phyloP scores from a whole-genome alignment of 2,888 invertebrate genomes.

The Selenia dentaria region DNA sequence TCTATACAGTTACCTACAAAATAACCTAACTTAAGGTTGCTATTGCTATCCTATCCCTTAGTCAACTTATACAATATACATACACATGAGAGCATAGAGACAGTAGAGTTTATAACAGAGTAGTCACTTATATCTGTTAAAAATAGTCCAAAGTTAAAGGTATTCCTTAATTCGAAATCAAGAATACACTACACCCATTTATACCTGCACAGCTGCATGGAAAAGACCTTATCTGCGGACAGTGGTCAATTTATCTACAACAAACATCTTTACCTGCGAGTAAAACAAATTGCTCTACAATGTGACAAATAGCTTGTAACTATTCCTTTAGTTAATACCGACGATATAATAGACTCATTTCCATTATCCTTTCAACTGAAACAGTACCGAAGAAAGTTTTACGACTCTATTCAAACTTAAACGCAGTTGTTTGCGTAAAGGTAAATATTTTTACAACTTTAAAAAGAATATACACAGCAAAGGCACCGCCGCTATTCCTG shows the following conservation, averaged over 20 bases:
- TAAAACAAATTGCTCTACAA: slow-evolving; percentile 16
- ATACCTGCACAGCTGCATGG: not conserved
- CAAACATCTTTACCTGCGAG: slow-evolving; percentile 19
- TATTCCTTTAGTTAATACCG: slow-evolving; percentile 14
- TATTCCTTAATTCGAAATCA: too few species aligned
- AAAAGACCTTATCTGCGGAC: not conserved
- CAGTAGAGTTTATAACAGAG: too few species aligned
- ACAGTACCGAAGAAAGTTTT: slow-evolving; percentile 50
- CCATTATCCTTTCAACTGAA: slow-evolving; percentile 22
- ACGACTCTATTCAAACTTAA: slow-evolving; percentile 34
- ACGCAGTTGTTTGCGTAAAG: slow-evolving; percentile 43
- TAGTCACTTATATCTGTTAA: too few species aligned
- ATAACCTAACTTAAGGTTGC: too few species aligned
- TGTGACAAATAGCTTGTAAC: slow-evolving; percentile 13
- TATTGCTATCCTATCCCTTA: too few species aligned
- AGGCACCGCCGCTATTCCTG: slow-evolving; percentile 46
- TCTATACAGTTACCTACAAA: too few species aligned
- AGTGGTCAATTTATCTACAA: slow-evolving; percentile 5
- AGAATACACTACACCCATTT: too few species aligned
- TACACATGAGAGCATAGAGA: too few species aligned
- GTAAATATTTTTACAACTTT: slow-evolving; percentile 51
- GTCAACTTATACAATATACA: too few species aligned
- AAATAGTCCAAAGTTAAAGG: too few species aligned
- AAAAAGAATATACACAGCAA: slow-evolving; percentile 46
- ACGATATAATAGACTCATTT: slow-evolving; percentile 21